Percentiles rank a stretch among this genome's conserved stretches.
These are phyloP conservation scores for Agriopis leucophaearia DNA, from an alignment of 2,888 invertebrate genomes.

Conservation along the genomic window DNA sequence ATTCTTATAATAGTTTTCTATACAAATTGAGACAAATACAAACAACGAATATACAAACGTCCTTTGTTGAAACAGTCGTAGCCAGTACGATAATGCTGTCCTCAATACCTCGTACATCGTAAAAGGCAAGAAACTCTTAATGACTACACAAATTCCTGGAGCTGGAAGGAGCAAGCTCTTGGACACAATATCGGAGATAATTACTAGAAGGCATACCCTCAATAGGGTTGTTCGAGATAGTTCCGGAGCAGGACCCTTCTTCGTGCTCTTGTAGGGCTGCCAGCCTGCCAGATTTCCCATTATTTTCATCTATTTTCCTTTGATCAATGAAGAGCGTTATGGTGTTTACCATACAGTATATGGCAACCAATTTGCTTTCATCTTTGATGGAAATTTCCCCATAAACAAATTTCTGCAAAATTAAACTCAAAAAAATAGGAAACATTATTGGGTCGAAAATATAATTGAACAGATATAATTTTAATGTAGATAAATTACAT, in stretches of 20 bases:
- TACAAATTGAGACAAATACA: too few relatives aligned
- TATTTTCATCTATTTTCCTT: too few relatives aligned
- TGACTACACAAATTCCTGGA: conserved; percentile 29
- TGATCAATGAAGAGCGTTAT: too few relatives aligned
- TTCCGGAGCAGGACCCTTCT: neutral
- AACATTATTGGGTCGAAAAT: too few relatives aligned
- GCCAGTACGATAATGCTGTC: neutral
- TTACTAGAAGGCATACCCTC: conserved; percentile 21
- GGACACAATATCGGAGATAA: conserved; percentile 29
- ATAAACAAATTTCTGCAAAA: too few relatives aligned
- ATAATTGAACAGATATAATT: too few relatives aligned
- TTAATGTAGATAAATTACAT: too few relatives aligned
- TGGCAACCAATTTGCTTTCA: too few relatives aligned
- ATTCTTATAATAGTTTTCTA: too few relatives aligned
- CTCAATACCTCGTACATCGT: conserved; percentile 9
- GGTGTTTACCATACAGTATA: too few relatives aligned
- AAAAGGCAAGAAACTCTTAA: conserved; percentile 33
- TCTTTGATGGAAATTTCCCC: too few relatives aligned
- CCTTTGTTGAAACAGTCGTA: neutral
- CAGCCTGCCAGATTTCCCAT: neutral
- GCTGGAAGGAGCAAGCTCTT: conserved; percentile 18
- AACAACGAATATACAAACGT: neutral
- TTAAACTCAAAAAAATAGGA: too few relatives aligned
- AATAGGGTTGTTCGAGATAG: conserved; percentile 17
- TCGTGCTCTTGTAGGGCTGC: neutral